Percentiles rank a stretch among this genome's conserved stretches.
Conservation (phyloP, 2,113 vertebrate genomes). For the Beaufortia kweichowensis region DNA sequence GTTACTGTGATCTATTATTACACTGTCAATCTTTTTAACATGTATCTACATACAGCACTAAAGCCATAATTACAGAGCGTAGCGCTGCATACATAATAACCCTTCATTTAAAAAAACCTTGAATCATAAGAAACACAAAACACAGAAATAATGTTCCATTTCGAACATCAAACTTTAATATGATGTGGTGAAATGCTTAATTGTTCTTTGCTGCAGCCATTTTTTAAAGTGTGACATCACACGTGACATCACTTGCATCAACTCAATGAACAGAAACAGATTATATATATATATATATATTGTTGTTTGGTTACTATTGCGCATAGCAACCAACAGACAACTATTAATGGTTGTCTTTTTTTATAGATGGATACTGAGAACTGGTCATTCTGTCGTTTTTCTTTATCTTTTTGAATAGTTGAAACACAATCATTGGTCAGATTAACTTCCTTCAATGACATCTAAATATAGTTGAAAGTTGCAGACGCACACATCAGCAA, state of each 20-base stretch:
- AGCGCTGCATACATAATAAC: constrained; percentile 13
- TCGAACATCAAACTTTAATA: background rate
- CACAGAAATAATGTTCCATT: background rate
- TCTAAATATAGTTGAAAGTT: background rate
- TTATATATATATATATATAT: too few relatives aligned
- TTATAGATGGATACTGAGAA: too few relatives aligned
- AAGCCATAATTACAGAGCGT: constrained; percentile 5
- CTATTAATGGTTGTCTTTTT: too few relatives aligned
- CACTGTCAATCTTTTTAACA: background rate
- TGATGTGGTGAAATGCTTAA: background rate
- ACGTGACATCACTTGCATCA: too few relatives aligned
- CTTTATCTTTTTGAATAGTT: background rate
- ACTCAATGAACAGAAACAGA: background rate
- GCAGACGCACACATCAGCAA: background rate
- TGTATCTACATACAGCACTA: background rate
- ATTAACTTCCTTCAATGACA: background rate
- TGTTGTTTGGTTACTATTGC: too few relatives aligned
- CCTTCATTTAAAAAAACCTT: background rate
- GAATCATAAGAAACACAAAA: background rate
- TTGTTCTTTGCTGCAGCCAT: too few relatives aligned
- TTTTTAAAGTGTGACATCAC: too few relatives aligned
- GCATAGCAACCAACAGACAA: too few relatives aligned
- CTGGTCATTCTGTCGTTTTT: too few relatives aligned
- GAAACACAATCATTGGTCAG: background rate
- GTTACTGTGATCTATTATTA: constrained; percentile 15